These are phyloP conservation scores for Petrolisthes cinctipes DNA, from an alignment of 2,888 invertebrate genomes.

Conservation along the genomic window DNA sequence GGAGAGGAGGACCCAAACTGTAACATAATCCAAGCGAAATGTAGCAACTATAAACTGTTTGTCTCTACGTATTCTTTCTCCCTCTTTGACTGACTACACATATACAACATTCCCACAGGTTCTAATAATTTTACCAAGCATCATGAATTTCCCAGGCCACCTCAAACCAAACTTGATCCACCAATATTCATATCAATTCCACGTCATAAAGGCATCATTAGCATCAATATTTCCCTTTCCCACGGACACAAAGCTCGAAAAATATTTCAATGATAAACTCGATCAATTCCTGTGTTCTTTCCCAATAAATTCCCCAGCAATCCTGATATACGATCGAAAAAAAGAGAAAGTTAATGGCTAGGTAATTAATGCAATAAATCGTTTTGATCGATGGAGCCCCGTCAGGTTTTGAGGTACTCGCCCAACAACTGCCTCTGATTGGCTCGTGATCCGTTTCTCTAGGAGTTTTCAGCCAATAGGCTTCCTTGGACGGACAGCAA, in stretches of 20 bases:
- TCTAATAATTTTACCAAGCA: too few species aligned
- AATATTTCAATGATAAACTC: slow-evolving; percentile 6
- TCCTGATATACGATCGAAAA: slow-evolving; percentile 35
- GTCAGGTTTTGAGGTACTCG: slow-evolving; percentile 37
- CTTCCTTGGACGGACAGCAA: slow-evolving; percentile 1
- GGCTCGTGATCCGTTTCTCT: slow-evolving; percentile 34
- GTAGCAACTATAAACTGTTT: too few species aligned
- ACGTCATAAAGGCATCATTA: too few species aligned
- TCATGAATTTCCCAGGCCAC: too few species aligned
- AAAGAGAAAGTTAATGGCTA: slow-evolving; percentile 30
- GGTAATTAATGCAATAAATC: slow-evolving; percentile 45
- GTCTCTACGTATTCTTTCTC: too few species aligned
- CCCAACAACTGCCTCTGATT: slow-evolving; percentile 23
- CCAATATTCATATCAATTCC: too few species aligned
- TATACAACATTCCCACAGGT: too few species aligned
- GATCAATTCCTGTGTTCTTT: neutral
- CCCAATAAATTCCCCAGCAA: slow-evolving; percentile 24
- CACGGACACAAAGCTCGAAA: neutral
- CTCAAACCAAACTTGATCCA: too few species aligned
- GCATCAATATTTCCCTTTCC: too few species aligned
- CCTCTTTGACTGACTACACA: too few species aligned
- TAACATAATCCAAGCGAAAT: too few species aligned
- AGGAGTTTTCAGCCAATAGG: slow-evolving; percentile 36
- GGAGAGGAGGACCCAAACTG: too few species aligned
- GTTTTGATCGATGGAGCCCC: slow-evolving; percentile 32